These are phyloP conservation scores for Coronaproctus castanopsis DNA, from an alignment of 2,888 invertebrate genomes.

Conservation along the genomic window DNA sequence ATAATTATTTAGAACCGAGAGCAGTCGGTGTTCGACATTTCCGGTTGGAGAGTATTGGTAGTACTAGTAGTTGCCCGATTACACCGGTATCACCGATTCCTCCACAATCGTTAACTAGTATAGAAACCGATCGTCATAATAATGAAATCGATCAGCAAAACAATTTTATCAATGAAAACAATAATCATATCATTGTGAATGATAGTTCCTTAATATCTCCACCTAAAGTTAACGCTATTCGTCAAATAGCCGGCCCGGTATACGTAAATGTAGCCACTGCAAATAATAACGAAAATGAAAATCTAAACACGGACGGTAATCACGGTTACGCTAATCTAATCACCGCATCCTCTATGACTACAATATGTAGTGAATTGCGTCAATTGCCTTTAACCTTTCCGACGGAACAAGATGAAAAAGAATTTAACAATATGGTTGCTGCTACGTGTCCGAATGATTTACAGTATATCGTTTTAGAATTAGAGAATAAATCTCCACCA, in stretches of 20 bases:
- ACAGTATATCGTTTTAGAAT: constrained; percentile 1
- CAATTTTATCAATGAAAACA: neutral
- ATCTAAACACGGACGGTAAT: neutral
- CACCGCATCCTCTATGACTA: neutral
- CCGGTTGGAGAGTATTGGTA: constrained; percentile 23
- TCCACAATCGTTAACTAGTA: constrained; percentile 3
- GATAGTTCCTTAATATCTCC: neutral
- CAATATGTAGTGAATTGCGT: neutral
- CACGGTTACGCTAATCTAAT: neutral
- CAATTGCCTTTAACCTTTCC: neutral
- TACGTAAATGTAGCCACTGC: constrained; percentile 4
- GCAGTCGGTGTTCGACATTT: neutral
- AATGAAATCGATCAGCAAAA: too few relatives aligned
- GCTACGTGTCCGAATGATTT: neutral
- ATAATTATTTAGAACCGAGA: constrained; percentile 11
- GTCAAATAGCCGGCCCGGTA: neutral
- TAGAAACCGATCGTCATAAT: neutral
- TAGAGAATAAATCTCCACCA: constrained; percentile 3
- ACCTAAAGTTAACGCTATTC: neutral
- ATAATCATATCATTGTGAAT: neutral
- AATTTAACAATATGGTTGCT: neutral
- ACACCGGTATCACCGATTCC: constrained; percentile 27
- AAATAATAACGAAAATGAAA: neutral
- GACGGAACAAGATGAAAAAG: neutral
- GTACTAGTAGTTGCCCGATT: constrained; percentile 27